Conservation (phyloP, 2,888 invertebrate genomes). For the Parnassius mnemosyne region DNA sequence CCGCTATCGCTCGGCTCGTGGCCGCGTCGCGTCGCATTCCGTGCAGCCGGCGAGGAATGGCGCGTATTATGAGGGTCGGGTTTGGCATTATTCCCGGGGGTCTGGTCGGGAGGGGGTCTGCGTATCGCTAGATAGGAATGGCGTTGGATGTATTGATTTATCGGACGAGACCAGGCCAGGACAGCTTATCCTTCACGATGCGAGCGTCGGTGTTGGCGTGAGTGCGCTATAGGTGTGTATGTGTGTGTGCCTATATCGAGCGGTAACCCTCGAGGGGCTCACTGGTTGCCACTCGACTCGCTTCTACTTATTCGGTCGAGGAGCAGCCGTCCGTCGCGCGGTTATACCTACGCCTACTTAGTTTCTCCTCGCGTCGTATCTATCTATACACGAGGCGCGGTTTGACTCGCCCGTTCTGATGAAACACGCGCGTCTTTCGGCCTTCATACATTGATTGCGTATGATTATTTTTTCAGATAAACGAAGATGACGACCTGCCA, state of each 20-base stretch:
- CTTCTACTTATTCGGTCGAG: slow-evolving; percentile 78
- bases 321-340: slow-evolving; percentile 68
- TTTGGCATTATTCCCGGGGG: slow-evolving; percentile 73
- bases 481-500: slow-evolving; percentile 82
- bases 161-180: slow-evolving; percentile 74
- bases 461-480: slow-evolving; percentile 81
- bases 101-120: slow-evolving; percentile 70
- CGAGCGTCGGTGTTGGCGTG: slow-evolving; percentile 75
- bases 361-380: slow-evolving; percentile 73
- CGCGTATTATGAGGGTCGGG: slow-evolving; percentile 70
- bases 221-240: slow-evolving; percentile 55
- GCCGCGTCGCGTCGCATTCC: slow-evolving; percentile 76
- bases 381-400: slow-evolving; percentile 70
- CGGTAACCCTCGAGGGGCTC: slow-evolving; percentile 78
- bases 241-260: slow-evolving; percentile 76
- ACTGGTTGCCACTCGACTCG: slow-evolving; percentile 77
- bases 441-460: slow-evolving; percentile 67
- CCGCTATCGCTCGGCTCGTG: slow-evolving; percentile 75
- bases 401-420: slow-evolving; percentile 71
- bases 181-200: slow-evolving; percentile 71
- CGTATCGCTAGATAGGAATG: slow-evolving; percentile 58
- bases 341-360: slow-evolving; percentile 75
- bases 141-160: slow-evolving; percentile 77
- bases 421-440: slow-evolving; percentile 68
- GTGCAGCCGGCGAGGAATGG: slow-evolving; percentile 73